A percentile compares a stretch with the other conserved stretches of the same genome.
phyloP scores from a whole-genome alignment of 2,113 vertebrate genomes.

The Falcunculus frontatus region DNA sequence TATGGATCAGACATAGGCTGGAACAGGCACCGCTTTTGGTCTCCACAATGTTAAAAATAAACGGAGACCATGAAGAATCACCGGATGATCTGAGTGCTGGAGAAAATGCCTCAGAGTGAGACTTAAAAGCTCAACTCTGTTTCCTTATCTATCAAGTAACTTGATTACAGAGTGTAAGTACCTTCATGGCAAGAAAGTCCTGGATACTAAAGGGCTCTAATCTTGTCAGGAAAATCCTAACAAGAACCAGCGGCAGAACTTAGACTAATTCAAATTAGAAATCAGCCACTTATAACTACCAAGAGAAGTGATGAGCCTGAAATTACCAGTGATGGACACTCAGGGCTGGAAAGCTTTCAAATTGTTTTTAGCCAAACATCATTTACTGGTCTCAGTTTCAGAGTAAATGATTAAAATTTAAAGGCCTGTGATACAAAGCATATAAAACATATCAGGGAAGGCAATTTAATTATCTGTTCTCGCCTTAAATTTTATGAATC shows the following conservation, averaged over 20 bases:
- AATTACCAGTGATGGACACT: conserved; percentile 25
- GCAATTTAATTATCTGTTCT: conserved; percentile 36
- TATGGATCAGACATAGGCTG: not conserved
- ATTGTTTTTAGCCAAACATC: conserved; percentile 48
- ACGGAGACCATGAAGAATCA: conserved; percentile 19
- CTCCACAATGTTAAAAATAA: conserved; percentile 27
- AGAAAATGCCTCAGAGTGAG: conserved; percentile 60
- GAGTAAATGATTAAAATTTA: conserved; percentile 48
- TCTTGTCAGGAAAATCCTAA: conserved; percentile 55
- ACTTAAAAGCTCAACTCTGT: conserved; percentile 64
- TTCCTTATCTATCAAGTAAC: conserved; percentile 59
- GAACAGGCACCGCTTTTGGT: not conserved
- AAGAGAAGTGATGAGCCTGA: conserved; percentile 7
- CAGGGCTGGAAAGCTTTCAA: conserved; percentile 29
- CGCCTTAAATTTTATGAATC: conserved; percentile 41
- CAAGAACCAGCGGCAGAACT: conserved; percentile 54
- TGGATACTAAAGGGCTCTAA: conserved; percentile 56
- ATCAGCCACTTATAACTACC: conserved; percentile 3
- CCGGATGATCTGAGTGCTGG: conserved; percentile 26
- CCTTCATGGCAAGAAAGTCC: conserved; percentile 50
- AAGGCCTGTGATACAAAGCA: conserved; percentile 20
- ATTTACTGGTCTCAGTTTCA: conserved; percentile 29
- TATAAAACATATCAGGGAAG: conserved; percentile 24
- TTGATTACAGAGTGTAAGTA: conserved; percentile 60
- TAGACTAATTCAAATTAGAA: conserved; percentile 39